Evolutionary conservation across 2,888 invertebrate species (phyloP), one percentile per base, ranked within the genome.

Genomic region (Lamellibrachia satsuma): DNA sequence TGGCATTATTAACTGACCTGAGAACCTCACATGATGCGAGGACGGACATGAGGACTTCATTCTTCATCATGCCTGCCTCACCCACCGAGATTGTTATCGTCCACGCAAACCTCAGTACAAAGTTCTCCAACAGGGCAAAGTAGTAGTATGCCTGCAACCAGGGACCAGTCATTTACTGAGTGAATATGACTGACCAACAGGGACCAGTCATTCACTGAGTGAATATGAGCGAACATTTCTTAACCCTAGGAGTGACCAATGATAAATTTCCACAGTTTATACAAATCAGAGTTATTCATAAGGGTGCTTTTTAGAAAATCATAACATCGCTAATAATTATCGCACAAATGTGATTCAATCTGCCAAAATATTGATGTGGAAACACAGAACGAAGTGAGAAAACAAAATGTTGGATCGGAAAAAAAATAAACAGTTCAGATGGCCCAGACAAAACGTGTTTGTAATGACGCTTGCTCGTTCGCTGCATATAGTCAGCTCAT

Each of bases 51-150:
- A 96, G 94, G 75, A 98, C 97, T 96, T 99, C 99, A 0, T 97
- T 97, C 94, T 98, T 97, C 51, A 98, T 97, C 93, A 97, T 97
- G 60, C 97, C 97, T 96, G 98, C 98, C 97, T 99, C 98, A 0
- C 98, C 98, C 57, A 99, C 97, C 91, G 98, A 97, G 96, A 98
- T 98, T 90, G 98, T 98, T 92, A 98, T 97, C 0, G 98, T 98
- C 99, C 99, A 99, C 22, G 98, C 97, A 96, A 99, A 99, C 94
- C 99, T 97, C 90, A 99, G 97, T 91, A 99, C 97, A 93, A 99
- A 98, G 97, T 99, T 99, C 97, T 99, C 99, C 90, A 99, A 97
- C 94, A 99, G 99, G 51, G 99, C 99, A 97, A 99, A 98, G 96
- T 99, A 99, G 96, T 99, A 99, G 96, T 98, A 99, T 95, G 95